Percentiles rank a stretch among this genome's conserved stretches.
Evolutionary conservation across 2,113 vertebrate species (phyloP).

Genomic region (rabbit (Oryctolagus cuniculus)): mOryCun1.1 NC_091438.1:8199501-8200000

Average conservation of each 20-base stretch:
- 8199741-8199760: not conserved
- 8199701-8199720: slow-evolving; percentile 48
- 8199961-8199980: slow-evolving; percentile 57
- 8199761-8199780: slow-evolving; percentile 35
- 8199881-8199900: not conserved
- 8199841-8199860: slow-evolving; percentile 48
- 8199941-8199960: slow-evolving; percentile 50
- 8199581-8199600: slow-evolving; percentile 21
- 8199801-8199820: slow-evolving; percentile 47
- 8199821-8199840: slow-evolving; percentile 31
- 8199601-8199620: not conserved
- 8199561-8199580: slow-evolving; percentile 14
- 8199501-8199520: not conserved
- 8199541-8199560: not conserved
- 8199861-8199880: not conserved
- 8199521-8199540: slow-evolving; percentile 4
- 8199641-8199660: slow-evolving; percentile 51
- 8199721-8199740: not conserved
- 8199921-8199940: slow-evolving; percentile 44
- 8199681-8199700: slow-evolving; percentile 26
- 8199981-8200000: slow-evolving; percentile 5
- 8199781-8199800: slow-evolving; percentile 46
- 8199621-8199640: slow-evolving; percentile 38
- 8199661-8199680: not conserved
- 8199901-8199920: slow-evolving; percentile 1